Conservation (phyloP, 2,888 invertebrate species). For the Unio pictorum region DNA sequence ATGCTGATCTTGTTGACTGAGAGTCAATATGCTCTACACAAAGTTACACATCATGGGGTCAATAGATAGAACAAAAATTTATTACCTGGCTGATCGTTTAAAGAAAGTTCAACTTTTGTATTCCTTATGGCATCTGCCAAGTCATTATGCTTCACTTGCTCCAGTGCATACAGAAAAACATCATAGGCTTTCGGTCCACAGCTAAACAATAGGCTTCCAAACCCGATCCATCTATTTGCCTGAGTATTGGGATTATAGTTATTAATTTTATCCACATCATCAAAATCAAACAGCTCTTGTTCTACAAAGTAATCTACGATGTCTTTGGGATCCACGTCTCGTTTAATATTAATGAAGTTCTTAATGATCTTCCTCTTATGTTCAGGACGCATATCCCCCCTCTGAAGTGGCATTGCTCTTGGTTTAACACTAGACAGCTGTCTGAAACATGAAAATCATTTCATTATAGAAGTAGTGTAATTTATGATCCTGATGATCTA, state of each 20-base stretch:
- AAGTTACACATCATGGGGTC: too few species aligned
- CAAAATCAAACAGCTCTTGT: constrained; percentile 27
- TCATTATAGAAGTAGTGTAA: too few species aligned
- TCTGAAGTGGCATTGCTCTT: constrained; percentile 19
- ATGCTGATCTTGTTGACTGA: too few species aligned
- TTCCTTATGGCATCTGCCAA: constrained; percentile 20
- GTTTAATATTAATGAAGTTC: constrained; percentile 17
- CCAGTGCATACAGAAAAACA: constrained; percentile 26
- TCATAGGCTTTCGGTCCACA: constrained; percentile 22
- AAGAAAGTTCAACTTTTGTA: constrained; percentile 4
- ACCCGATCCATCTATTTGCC: constrained; percentile 26
- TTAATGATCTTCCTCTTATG: constrained; percentile 24
- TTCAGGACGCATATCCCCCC: constrained; percentile 19
- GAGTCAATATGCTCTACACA: too few species aligned
- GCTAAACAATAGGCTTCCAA: constrained; percentile 17
- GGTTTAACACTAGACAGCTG: too few species aligned
- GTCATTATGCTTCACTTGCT: constrained; percentile 10
- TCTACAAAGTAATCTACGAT: constrained; percentile 25
- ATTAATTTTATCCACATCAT: constrained; percentile 23
- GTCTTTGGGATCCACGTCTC: constrained; percentile 32
- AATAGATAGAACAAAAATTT: too few species aligned
- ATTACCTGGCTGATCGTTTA: too few species aligned
- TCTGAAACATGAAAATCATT: too few species aligned
- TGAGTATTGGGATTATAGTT: constrained; percentile 28
- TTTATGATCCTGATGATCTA: too few species aligned